Conservation (phyloP, 2,797 vertebrate species). For the Emydoidea blandingii region DNA sequence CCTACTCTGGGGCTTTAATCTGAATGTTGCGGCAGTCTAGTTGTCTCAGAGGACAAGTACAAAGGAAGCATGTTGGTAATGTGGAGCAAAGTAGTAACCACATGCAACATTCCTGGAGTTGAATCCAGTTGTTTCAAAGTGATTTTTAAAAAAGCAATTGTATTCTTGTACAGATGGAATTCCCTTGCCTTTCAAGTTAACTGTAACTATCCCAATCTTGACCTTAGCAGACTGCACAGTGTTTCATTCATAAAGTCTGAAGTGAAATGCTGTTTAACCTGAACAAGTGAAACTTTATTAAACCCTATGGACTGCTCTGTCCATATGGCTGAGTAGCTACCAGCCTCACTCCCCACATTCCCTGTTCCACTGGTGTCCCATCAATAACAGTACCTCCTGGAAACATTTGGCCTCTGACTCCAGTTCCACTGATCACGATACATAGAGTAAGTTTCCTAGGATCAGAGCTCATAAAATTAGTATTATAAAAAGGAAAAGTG, state of each 20-base stretch:
- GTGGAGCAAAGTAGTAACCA: conserved; percentile 18
- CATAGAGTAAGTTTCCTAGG: neutral
- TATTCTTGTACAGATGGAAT: neutral
- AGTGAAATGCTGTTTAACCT: neutral
- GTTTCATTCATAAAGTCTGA: neutral
- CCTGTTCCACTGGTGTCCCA: neutral
- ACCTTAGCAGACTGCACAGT: neutral
- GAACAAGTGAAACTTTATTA: neutral
- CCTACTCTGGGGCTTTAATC: conserved; percentile 19
- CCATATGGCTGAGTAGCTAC: neutral
- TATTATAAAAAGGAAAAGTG: neutral
- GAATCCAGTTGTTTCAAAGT: conserved; percentile 19
- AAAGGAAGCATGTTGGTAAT: neutral
- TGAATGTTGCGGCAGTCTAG: neutral
- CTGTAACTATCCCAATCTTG: neutral
- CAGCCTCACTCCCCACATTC: neutral
- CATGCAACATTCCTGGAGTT: conserved; percentile 8
- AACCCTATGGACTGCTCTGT: neutral
- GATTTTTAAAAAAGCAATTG: neutral
- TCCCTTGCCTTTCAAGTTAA: neutral
- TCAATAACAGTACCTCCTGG: too few species aligned
- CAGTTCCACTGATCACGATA: too few species aligned
- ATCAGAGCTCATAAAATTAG: neutral
- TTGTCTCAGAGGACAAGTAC: conserved; percentile 21
- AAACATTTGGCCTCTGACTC: too few species aligned